phyloP scores from a whole-genome alignment of 2,113 vertebrate genomes.

The Toxostoma redivivum region DNA sequence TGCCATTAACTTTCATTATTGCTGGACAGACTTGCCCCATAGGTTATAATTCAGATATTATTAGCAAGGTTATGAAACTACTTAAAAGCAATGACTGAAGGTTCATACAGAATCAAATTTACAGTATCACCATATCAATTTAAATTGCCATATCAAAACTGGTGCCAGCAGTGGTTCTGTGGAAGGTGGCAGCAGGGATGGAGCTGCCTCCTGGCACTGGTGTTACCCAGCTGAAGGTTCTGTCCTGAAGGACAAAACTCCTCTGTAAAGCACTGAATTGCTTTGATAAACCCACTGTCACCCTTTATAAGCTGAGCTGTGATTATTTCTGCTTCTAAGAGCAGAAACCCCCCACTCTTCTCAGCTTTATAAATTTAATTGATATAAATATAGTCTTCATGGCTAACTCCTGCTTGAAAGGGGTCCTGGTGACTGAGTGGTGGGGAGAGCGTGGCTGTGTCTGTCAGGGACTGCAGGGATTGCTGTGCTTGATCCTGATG shows the following conservation, averaged over 20 bases:
- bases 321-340: neutral
- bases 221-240: neutral
- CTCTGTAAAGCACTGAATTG: neutral
- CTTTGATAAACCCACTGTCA: neutral
- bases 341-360: neutral
- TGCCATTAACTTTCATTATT: neutral
- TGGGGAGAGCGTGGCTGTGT: neutral
- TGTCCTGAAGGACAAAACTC: neutral
- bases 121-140: neutral
- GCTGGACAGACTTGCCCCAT: neutral
- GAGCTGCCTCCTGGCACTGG: neutral
- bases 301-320: neutral
- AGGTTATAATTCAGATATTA: neutral
- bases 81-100: neutral
- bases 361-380: neutral
- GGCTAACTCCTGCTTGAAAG: neutral
- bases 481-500: accelerated
- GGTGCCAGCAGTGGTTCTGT: neutral
- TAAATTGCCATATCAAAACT: neutral
- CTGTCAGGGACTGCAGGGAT: neutral
- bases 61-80: neutral
- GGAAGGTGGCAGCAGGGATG: neutral
- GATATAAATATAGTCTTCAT: neutral
- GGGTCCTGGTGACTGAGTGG: neutral
- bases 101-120: neutral